Conservation (phyloP, 2,113 vertebrate species). For the Plotosus lineatus region DNA sequence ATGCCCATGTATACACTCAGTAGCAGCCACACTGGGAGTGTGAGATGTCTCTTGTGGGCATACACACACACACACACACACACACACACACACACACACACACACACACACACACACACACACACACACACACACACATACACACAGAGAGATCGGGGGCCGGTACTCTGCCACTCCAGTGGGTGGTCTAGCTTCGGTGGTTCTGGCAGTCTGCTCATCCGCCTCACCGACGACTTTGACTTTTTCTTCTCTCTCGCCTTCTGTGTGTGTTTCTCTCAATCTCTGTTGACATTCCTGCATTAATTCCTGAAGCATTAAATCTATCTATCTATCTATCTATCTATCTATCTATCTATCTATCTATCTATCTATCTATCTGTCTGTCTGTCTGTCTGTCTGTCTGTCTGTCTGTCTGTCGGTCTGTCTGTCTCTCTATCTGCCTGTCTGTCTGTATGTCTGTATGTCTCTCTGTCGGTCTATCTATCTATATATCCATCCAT, state of each 20-base stretch:
- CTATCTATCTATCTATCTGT: too few species aligned
- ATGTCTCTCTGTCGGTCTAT: not conserved
- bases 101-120: slow-evolving; percentile 65
- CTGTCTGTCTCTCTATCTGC: not conserved
- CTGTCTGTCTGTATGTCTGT: not conserved
- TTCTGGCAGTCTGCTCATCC: slow-evolving; percentile 63
- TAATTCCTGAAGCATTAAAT: not conserved
- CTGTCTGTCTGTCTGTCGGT: not conserved
- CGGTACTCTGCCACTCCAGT: slow-evolving; percentile 73
- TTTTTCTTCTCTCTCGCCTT: slow-evolving; percentile 7
- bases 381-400: too few species aligned
- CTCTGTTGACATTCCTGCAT: not conserved
- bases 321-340: too few species aligned
- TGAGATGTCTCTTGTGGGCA: slow-evolving; percentile 63
- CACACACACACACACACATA: slow-evolving; percentile 53
- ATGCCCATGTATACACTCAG: slow-evolving; percentile 59
- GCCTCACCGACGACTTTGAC: slow-evolving; percentile 44
- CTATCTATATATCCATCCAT: not conserved
- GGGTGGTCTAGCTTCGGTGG: slow-evolving; percentile 77
- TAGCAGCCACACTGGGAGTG: slow-evolving; percentile 44
- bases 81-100: slow-evolving; percentile 64
- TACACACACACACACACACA: slow-evolving; percentile 63
- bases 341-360: too few species aligned
- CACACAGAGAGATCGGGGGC: slow-evolving; percentile 59
- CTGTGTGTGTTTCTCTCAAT: not conserved